These are phyloP conservation scores for Leucosticte australis DNA, from an alignment of 2,113 vertebrate species.

Conservation along the genomic window DNA sequence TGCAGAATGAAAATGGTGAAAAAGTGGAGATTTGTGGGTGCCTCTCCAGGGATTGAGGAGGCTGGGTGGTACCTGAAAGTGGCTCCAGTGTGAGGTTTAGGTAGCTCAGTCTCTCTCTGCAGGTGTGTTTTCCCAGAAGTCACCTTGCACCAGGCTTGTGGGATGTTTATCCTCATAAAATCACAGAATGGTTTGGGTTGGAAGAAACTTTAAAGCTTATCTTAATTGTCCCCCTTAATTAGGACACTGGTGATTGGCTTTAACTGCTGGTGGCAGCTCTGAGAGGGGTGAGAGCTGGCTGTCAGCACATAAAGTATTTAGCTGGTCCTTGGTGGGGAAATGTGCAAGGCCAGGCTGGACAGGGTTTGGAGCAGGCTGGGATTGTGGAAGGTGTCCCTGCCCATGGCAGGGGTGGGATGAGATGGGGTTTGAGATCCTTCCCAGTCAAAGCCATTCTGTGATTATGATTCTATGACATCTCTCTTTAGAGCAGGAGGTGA, in stretches of 20 bases:
- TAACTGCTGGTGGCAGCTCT: background rate
- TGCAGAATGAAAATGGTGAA: background rate
- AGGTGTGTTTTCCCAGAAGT: background rate
- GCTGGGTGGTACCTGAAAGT: background rate
- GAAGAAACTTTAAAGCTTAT: background rate
- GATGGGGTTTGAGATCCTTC: background rate
- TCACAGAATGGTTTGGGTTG: background rate
- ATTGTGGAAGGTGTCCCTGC: background rate
- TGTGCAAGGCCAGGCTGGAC: background rate
- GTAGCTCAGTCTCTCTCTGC: background rate
- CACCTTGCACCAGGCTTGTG: background rate
- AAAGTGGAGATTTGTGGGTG: background rate
- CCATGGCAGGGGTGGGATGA: background rate
- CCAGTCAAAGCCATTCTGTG: fast-evolving
- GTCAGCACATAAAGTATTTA: background rate
- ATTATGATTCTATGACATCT: fast-evolving
- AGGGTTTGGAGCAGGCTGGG: background rate
- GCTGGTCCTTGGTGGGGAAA: background rate
- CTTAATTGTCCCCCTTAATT: background rate
- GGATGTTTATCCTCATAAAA: background rate
- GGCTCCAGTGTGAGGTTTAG: background rate
- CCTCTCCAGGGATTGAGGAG: background rate
- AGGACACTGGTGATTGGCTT: background rate
- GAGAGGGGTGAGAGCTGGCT: background rate
- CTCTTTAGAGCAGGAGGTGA: background rate